These are phyloP conservation scores for Symphodus melops DNA, from an alignment of 2,113 vertebrate genomes.

Conservation along the genomic window DNA sequence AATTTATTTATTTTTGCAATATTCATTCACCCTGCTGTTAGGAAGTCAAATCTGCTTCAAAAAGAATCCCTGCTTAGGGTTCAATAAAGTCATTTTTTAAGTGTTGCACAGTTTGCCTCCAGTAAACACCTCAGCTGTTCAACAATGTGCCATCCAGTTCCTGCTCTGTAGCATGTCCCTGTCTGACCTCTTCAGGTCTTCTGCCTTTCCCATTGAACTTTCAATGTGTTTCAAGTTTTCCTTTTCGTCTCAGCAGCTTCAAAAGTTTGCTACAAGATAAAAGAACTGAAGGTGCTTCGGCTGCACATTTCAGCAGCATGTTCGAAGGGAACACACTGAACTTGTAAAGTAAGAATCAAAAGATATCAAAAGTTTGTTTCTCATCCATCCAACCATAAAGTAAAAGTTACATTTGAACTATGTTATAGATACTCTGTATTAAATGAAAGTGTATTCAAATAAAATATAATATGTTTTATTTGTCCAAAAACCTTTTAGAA, in stretches of 20 bases:
- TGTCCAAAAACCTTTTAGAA: too few relatives aligned
- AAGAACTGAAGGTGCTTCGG: slow-evolving; percentile 20
- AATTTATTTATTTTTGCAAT: slow-evolving; percentile 18
- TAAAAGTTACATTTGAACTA: too few relatives aligned
- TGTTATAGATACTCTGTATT: too few relatives aligned
- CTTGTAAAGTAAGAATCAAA: background rate
- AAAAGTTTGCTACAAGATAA: slow-evolving; percentile 30
- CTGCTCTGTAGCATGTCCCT: background rate
- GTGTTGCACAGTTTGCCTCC: slow-evolving; percentile 4
- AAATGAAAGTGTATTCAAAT: too few relatives aligned
- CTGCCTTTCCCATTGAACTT: slow-evolving; percentile 37
- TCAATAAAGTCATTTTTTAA: slow-evolving; percentile 5
- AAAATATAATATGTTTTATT: too few relatives aligned
- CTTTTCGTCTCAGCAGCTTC: slow-evolving; percentile 12
- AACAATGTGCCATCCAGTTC: background rate
- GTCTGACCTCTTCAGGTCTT: background rate
- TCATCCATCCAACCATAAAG: background rate
- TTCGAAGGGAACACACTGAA: background rate
- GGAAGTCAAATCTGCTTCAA: slow-evolving; percentile 23
- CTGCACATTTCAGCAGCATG: slow-evolving; percentile 1
- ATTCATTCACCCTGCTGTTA: background rate
- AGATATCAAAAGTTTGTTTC: background rate
- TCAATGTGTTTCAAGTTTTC: slow-evolving; percentile 53
- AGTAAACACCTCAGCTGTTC: slow-evolving; percentile 11
- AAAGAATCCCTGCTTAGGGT: background rate